phyloP scores from a whole-genome alignment of 1,140 invertebrate genomes.

The Bilobella aurantiaca region DNA sequence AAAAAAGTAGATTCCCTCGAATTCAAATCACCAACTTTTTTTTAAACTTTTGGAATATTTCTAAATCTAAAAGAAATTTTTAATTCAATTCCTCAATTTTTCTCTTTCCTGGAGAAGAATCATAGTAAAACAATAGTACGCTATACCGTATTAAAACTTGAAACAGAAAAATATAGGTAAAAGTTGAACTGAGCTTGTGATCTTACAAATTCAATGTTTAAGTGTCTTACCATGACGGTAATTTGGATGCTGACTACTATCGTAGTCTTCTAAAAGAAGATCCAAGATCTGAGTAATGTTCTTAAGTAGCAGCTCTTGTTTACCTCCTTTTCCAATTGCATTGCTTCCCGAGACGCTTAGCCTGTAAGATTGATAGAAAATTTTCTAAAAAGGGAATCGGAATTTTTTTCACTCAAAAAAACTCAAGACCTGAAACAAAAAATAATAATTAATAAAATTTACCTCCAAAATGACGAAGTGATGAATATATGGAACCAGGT shows the following conservation, averaged over 20 bases:
- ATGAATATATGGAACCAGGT: no score
- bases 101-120: not conserved
- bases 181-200: no score
- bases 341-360: not conserved
- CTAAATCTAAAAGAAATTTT: not conserved
- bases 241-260: constrained; percentile 75
- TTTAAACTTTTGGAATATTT: not conserved
- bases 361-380: not conserved
- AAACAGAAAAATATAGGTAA: no score
- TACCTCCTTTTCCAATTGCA: constrained; percentile 2
- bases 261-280: constrained; percentile 77
- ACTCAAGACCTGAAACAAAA: no score
- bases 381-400: no score
- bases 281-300: constrained; percentile 75
- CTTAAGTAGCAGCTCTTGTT: constrained; percentile 54
- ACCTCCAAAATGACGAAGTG: no score
- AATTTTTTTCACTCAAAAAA: no score
- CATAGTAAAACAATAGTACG: no score
- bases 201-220: not conserved
- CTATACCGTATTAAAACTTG: no score
- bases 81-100: not conserved
- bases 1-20: not conserved
- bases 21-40: not conserved
- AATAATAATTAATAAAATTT: no score
- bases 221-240: constrained; percentile 57